Percentiles rank a stretch among this genome's conserved stretches.
phyloP scores from a whole-genome alignment of 2,113 vertebrate species.

The Tor tambroides region DNA sequence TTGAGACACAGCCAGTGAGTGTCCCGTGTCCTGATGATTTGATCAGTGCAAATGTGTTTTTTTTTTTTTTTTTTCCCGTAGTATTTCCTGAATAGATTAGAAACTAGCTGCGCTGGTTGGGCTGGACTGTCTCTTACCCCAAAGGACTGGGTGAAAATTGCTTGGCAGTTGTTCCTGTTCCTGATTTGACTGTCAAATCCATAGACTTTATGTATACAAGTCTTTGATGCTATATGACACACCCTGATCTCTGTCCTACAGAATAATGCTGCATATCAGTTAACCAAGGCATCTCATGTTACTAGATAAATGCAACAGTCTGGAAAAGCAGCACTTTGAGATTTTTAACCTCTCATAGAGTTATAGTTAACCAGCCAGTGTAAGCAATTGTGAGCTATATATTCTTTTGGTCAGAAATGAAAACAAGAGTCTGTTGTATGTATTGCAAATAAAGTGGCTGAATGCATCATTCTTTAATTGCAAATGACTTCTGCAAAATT shows the following conservation, averaged over 20 bases:
- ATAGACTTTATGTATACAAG: neutral
- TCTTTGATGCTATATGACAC: neutral
- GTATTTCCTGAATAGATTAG: neutral
- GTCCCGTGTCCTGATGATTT: neutral
- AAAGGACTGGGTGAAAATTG: neutral
- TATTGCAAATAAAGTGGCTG: neutral
- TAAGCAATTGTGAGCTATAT: neutral
- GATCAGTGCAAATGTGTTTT: slow-evolving; percentile 1
- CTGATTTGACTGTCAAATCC: neutral
- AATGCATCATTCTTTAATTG: neutral
- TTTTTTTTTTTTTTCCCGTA: too few relatives aligned
- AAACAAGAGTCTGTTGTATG: neutral
- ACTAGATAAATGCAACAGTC: neutral
- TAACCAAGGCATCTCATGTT: neutral
- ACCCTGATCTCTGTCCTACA: neutral
- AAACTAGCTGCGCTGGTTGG: neutral
- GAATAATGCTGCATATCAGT: neutral
- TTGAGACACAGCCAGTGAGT: neutral
- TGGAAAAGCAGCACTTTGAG: neutral
- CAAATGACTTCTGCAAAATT: neutral
- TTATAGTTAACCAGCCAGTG: too few relatives aligned
- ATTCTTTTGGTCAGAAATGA: neutral
- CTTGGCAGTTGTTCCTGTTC: neutral
- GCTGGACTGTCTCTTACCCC: neutral
- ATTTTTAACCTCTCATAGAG: neutral